phyloP scores from a whole-genome alignment of 2,797 vertebrate species.

The Danio jaintianensis region DNA sequence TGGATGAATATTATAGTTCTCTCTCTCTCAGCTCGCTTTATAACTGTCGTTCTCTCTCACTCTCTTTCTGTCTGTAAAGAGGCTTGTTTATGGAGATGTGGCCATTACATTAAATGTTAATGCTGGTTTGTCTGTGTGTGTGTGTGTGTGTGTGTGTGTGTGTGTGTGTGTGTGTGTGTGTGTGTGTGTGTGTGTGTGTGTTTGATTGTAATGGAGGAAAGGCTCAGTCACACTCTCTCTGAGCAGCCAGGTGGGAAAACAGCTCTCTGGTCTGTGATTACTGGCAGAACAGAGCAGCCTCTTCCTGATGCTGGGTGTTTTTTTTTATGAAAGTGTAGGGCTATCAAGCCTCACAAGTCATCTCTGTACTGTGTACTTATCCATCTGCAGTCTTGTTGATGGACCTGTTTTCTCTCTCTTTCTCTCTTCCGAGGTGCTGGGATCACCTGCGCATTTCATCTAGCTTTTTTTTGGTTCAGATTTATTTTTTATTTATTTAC shows the following conservation, averaged over 20 bases:
- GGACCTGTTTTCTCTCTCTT: conserved; percentile 19
- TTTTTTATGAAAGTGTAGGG: conserved; percentile 71
- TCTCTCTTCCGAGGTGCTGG: background rate
- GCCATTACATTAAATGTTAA: conserved; percentile 90
- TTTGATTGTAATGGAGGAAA: conserved; percentile 69
- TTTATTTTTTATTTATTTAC: background rate
- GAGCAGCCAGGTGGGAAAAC: conserved; percentile 54
- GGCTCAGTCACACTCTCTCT: conserved; percentile 41
- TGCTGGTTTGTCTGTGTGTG: conserved; percentile 74
- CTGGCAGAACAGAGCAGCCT: conserved; percentile 75
- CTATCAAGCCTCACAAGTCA: conserved; percentile 57
- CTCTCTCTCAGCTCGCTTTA: conserved; percentile 76
- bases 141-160: too few relatives aligned
- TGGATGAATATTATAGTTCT: conserved; percentile 78
- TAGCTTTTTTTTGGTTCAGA: too few relatives aligned
- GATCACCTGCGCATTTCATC: conserved; percentile 31
- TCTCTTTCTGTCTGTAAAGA: conserved; percentile 74
- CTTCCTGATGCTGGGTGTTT: conserved; percentile 73
- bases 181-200: conserved; percentile 64
- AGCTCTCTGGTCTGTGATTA: conserved; percentile 80
- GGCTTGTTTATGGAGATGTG: conserved; percentile 92
- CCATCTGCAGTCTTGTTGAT: conserved; percentile 58
- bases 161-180: too few relatives aligned
- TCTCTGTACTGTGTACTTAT: conserved; percentile 50
- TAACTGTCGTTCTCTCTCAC: conserved; percentile 65